A percentile compares a stretch with the other conserved stretches of the same genome.
phyloP scores from a whole-genome alignment of 53 echinoderm and acorn worm genomes.

The Actinopyga echinites region DNA sequence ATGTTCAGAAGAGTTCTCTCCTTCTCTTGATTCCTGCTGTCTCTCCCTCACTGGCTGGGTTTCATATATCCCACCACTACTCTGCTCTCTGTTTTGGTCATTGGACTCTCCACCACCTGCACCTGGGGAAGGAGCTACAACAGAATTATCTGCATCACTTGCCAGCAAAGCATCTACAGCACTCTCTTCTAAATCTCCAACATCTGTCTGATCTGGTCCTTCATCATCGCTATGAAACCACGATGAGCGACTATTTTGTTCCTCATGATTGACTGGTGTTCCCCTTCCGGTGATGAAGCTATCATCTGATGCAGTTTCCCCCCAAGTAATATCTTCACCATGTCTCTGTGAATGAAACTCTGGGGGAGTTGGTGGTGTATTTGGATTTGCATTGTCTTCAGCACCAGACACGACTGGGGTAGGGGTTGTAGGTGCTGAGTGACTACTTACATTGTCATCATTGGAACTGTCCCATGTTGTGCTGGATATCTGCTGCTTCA shows the following conservation, averaged over 20 bases:
- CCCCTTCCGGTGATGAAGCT: background rate
- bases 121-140: background rate
- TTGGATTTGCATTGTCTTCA: background rate
- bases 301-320: slow-evolving; percentile 8
- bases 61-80: no score
- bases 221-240: background rate
- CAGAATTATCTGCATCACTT: slow-evolving; percentile 2
- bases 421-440: background rate
- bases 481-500: slow-evolving; percentile 9
- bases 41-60: background rate
- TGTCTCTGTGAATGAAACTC: no score
- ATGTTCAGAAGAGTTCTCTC: background rate
- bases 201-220: background rate
- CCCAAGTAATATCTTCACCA: background rate
- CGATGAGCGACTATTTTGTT: slow-evolving; percentile 11
- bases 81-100: background rate
- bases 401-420: background rate
- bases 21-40: slow-evolving; percentile 1
- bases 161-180: slow-evolving; percentile 17
- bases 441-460: background rate
- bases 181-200: slow-evolving; percentile 4
- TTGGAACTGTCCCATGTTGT: background rate
- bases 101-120: background rate
- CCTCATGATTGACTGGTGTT: slow-evolving; percentile 2
- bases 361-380: background rate